Conservation (phyloP, 64 coral and sea anemone species). For the Montipora foliosa region DNA sequence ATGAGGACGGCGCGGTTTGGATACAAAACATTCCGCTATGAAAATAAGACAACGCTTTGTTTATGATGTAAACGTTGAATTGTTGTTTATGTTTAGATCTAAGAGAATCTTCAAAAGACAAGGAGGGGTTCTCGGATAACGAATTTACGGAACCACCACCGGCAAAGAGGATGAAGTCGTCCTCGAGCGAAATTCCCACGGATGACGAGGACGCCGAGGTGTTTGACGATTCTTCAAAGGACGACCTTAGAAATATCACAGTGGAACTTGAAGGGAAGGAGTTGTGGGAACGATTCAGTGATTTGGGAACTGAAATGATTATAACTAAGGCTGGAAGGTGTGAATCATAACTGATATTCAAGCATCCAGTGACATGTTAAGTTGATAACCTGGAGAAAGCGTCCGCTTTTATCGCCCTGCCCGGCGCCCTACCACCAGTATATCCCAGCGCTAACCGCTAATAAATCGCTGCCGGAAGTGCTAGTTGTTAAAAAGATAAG, state of each 20-base stretch:
- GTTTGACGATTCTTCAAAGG: constrained; percentile 21
- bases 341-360: constrained; percentile 25
- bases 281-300: constrained; percentile 97
- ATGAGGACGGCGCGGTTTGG: background rate
- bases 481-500: constrained; percentile 61
- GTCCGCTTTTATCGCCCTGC: constrained; percentile 21
- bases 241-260: constrained; percentile 79
- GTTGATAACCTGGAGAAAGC: constrained; percentile 19
- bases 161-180: constrained; percentile 47
- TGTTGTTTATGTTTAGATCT: constrained; percentile 8
- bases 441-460: constrained; percentile 39
- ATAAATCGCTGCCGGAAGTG: constrained; percentile 48
- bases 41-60: background rate
- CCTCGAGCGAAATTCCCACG: constrained; percentile 17
- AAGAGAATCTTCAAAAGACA: background rate
- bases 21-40: background rate
- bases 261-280: constrained; percentile 92
- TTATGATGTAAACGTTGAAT: background rate
- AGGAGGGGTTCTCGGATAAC: background rate
- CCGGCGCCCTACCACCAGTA: constrained; percentile 10
- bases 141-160: constrained; percentile 24
- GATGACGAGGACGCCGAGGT: constrained; percentile 55
- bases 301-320: constrained; percentile 99
- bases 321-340: constrained; percentile 99
- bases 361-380: constrained; percentile 1